Evolutionary conservation across 2,888 invertebrate species (phyloP), one percentile per base, ranked within the genome.

Genomic region (Myathropa florea): DNA sequence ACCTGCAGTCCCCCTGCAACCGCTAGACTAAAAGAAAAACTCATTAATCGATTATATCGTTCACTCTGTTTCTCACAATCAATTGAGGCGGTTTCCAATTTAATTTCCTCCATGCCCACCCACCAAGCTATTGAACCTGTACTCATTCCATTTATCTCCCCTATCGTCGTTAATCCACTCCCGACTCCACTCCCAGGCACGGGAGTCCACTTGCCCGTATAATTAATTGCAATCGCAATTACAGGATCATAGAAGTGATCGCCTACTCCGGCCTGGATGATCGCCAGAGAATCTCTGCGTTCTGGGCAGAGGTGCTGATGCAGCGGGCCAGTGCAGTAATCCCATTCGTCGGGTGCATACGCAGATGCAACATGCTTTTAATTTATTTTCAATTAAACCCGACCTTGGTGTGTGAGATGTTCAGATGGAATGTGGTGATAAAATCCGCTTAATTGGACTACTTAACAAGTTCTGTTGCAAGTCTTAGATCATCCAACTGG

Each of bases 311-410:
- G n/a, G n/a, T n/a, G n/a, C n/a, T n/a, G 39, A 14, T 4, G 46
- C 18, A 1, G 18, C 6, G 46, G 0, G 7, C 18, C 3, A 6
- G 46, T 6, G 46, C 46, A 18, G 6, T 18, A 18, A 4, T n/a
- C 18, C 6, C 46, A n/a, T n/a, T n/a, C 33, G 7, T 33, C 10
- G 33, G 6, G 30, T 30, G 30, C 30, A 39, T 39, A n/a, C 39
- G 39, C 39, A 39, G 39, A n/a, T 14, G n/a, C 39, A 39, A 14
- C 46, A 18, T n/a, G 46, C 18, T 46, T 46, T 67, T 61, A 83
- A 83, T 83, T 77, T 72, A 67, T 83, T 77, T 77, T 77, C 82
- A 77, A 71, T 78, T 72, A 67, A 67, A 61, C 55, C 72, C 77
- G 71, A 71, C 71, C 67, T 83, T 72, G 77, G 57, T 61, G 65